phyloP scores from a whole-genome alignment of 35 echinoderm and acorn worm genomes.

The Acanthaster planci region DNA sequence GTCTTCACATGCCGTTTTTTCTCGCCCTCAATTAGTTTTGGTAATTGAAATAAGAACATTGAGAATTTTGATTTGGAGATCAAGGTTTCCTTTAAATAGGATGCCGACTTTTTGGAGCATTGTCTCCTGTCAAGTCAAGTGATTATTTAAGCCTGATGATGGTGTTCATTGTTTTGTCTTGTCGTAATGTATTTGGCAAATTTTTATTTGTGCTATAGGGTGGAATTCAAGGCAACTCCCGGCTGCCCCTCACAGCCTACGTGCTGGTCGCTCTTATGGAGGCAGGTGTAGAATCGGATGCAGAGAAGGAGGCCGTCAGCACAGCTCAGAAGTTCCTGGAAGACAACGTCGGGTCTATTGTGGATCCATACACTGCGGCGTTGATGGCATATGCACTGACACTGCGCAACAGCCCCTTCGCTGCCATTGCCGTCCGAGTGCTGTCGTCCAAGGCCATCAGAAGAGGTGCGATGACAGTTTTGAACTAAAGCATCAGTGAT shows the following conservation, averaged over 20 bases:
- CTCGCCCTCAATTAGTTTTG: too few relatives aligned
- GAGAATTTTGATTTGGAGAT: too few relatives aligned
- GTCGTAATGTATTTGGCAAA: too few relatives aligned
- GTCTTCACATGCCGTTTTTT: too few relatives aligned
- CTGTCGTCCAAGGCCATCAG: constrained; percentile 64
- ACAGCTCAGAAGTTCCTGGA: constrained; percentile 90
- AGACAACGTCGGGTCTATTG: constrained; percentile 58
- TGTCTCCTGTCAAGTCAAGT: too few relatives aligned
- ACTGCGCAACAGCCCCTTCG: constrained; percentile 51
- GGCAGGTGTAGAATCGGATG: constrained; percentile 62
- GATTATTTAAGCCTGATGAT: too few relatives aligned
- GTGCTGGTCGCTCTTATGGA: constrained; percentile 87
- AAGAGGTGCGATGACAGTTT: constrained; percentile 48
- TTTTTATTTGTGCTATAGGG: constrained; percentile 41
- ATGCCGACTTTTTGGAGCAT: too few relatives aligned
- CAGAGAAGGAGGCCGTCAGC: constrained; percentile 59
- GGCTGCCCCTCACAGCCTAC: constrained; percentile 88
- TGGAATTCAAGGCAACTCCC: constrained; percentile 70
- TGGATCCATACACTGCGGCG: constrained; percentile 90
- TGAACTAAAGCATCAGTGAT: background rate
- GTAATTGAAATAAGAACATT: too few relatives aligned
- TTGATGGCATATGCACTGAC: constrained; percentile 83
- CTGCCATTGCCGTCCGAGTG: constrained; percentile 60
- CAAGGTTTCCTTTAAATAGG: too few relatives aligned
- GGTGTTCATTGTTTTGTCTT: too few relatives aligned